A percentile compares a stretch with the other conserved stretches of the same genome.
Evolutionary conservation across 2,888 invertebrate species (phyloP).

Genomic region (Caenorhabditis wallacei): DNA sequence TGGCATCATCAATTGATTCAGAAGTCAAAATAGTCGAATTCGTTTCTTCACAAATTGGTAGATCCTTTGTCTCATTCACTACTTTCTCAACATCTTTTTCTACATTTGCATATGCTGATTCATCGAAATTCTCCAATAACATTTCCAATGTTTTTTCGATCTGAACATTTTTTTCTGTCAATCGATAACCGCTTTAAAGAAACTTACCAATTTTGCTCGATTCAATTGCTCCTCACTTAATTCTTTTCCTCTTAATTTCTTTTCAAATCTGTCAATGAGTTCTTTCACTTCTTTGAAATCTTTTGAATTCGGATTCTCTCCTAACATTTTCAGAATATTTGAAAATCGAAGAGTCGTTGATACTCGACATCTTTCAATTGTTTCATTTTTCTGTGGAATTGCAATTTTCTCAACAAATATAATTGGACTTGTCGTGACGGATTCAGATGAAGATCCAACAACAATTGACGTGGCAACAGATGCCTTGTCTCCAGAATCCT

Average conservation of each 20-base stretch:
- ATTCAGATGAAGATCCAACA: constrained; percentile 43
- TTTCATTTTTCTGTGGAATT: constrained; percentile 41
- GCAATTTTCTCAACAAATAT: constrained; percentile 63
- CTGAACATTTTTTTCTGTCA: constrained; percentile 19
- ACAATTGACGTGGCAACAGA: constrained; percentile 27
- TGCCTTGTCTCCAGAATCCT: constrained; percentile 45
- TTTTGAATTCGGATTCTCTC: constrained; percentile 66
- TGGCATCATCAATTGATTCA: constrained; percentile 55
- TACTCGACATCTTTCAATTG: constrained; percentile 28
- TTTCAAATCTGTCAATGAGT: constrained; percentile 51
- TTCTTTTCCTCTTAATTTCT: constrained; percentile 46
- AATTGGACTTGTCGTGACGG: constrained; percentile 60
- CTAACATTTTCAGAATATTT: constrained; percentile 68
- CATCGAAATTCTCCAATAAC: constrained; percentile 65
- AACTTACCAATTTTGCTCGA: constrained; percentile 44
- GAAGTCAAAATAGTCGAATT: constrained; percentile 14
- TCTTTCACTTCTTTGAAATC: constrained; percentile 66
- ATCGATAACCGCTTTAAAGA: not conserved
- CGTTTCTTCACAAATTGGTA: constrained; percentile 51
- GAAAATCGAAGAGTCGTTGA: constrained; percentile 63
- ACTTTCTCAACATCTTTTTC: constrained; percentile 53
- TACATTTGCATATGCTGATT: constrained; percentile 34
- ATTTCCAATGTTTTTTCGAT: constrained; percentile 64
- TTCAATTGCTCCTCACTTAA: constrained; percentile 43
- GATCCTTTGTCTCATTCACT: constrained; percentile 34